Percentiles rank a stretch among this genome's conserved stretches.
Evolutionary conservation across 2,888 invertebrate species (phyloP).

Genomic region (Sesia apiformis): DNA sequence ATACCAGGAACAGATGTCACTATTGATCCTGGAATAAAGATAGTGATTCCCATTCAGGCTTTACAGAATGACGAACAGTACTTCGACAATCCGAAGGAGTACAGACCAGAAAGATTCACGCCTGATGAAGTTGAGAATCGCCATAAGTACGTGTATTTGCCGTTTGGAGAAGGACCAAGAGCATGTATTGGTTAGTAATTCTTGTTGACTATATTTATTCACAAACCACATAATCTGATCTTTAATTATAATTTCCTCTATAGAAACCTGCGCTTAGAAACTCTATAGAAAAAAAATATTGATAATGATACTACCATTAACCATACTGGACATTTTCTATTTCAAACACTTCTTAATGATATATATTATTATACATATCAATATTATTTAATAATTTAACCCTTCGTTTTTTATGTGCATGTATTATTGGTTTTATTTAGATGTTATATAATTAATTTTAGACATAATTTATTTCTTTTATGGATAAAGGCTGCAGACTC

Average conservation of each 20-base stretch:
- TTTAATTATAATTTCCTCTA: background rate
- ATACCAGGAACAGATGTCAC: conserved; percentile 27
- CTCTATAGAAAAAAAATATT: no score
- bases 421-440: no score
- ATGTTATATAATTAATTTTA: no score
- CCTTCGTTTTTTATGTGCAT: no score
- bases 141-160: conserved; percentile 21
- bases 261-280: no score
- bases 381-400: no score
- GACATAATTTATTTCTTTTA: no score
- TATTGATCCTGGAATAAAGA: conserved; percentile 9
- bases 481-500: no score
- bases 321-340: no score
- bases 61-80: conserved; percentile 12
- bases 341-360: no score
- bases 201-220: background rate
- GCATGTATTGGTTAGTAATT: conserved; percentile 37
- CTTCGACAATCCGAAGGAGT: conserved; percentile 13
- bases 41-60: conserved; percentile 5
- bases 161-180: conserved; percentile 44
- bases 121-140: conserved; percentile 11
- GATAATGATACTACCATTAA: no score
- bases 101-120: conserved; percentile 17
- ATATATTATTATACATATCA: no score
- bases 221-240: background rate